Evolutionary conservation across 1,140 invertebrate genomes (phyloP).

Genomic region (Cheumatopsyche charites): DNA sequence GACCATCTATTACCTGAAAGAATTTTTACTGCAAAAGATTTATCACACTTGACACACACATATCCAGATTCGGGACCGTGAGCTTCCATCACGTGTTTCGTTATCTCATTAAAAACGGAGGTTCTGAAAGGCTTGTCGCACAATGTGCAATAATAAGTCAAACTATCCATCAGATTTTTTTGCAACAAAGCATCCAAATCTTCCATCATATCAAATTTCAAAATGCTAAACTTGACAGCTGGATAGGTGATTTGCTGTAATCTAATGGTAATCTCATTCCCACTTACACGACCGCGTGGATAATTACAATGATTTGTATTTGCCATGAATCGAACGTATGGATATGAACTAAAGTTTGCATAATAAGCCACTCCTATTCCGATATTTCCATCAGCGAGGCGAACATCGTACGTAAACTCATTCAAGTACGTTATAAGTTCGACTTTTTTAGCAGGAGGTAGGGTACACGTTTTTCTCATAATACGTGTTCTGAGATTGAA

Average conservation of each 20-base stretch:
- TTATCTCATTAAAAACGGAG: neutral
- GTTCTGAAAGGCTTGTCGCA: neutral
- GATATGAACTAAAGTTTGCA: slow-evolving; percentile 8
- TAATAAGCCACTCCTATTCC: neutral
- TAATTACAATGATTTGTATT: neutral
- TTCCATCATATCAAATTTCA: neutral
- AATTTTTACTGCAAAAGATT: neutral
- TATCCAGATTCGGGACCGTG: slow-evolving; percentile 15
- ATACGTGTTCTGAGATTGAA: neutral
- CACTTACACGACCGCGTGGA: neutral
- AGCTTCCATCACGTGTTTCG: neutral
- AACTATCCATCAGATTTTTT: neutral
- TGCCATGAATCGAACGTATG: slow-evolving; percentile 19
- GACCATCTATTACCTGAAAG: neutral
- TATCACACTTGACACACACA: neutral
- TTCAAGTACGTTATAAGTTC: neutral
- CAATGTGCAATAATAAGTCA: slow-evolving; percentile 7
- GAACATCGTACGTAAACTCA: slow-evolving; percentile 5
- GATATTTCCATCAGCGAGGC: neutral
- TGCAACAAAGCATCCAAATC: neutral
- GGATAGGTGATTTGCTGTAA: slow-evolving; percentile 22
- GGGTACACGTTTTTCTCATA: neutral
- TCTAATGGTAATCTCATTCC: neutral
- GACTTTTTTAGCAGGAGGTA: neutral
- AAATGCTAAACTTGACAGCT: neutral